A percentile compares a stretch with the other conserved stretches of the same genome.
These are phyloP conservation scores for Urocynchramus pylzowi DNA, from an alignment of 2,113 vertebrate species.

Conservation along the genomic window DNA sequence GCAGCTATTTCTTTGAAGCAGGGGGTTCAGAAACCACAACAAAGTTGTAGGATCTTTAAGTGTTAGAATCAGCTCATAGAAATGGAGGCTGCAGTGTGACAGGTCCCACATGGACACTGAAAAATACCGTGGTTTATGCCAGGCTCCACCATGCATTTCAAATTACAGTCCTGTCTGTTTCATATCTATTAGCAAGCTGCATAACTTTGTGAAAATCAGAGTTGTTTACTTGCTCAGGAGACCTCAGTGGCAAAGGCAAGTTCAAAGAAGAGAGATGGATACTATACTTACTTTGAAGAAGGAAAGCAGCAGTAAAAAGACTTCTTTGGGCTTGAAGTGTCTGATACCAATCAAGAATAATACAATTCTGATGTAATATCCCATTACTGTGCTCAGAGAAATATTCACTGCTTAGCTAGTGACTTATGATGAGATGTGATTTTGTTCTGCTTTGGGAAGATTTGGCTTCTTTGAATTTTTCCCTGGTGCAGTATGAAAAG, in stretches of 20 bases:
- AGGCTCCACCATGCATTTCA: neutral
- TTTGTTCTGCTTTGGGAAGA: neutral
- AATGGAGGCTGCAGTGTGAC: neutral
- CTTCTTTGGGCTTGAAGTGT: neutral
- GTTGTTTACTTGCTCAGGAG: slow-evolving; percentile 34
- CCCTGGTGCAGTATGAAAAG: neutral
- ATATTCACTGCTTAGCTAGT: neutral
- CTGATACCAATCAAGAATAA: neutral
- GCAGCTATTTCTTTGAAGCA: neutral
- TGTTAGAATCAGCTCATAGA: neutral
- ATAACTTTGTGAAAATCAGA: slow-evolving; percentile 12
- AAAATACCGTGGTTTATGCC: neutral
- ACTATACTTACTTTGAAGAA: neutral
- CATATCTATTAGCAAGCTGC: neutral
- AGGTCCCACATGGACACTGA: neutral
- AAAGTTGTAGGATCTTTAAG: neutral
- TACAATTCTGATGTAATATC: neutral
- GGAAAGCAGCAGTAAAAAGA: neutral
- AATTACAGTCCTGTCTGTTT: neutral
- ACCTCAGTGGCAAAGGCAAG: slow-evolving; percentile 8
- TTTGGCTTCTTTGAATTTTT: neutral
- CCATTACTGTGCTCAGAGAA: neutral
- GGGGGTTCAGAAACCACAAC: neutral
- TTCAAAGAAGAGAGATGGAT: slow-evolving; percentile 18
- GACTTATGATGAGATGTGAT: neutral